A percentile compares a stretch with the other conserved stretches of the same genome.
phyloP scores from a whole-genome alignment of 2,888 invertebrate genomes.

The Lasioglossum zephyrum region DNA sequence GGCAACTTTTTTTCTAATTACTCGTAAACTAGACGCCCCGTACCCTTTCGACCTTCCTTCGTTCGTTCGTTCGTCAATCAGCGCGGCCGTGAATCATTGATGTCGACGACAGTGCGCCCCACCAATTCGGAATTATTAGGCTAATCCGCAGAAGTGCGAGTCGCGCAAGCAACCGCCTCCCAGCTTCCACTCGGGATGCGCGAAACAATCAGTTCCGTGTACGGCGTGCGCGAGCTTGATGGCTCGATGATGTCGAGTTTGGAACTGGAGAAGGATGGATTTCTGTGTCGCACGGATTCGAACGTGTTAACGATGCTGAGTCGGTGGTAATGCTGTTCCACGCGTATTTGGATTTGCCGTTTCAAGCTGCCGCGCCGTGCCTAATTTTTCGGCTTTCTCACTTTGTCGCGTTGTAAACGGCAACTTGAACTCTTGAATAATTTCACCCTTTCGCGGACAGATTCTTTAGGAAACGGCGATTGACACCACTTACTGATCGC shows the following conservation, averaged over 20 bases:
- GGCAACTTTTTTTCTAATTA: constrained; percentile 66
- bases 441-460: too few species aligned
- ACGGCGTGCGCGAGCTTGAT: background rate
- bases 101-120: background rate
- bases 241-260: background rate
- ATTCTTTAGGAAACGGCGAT: too few species aligned
- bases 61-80: constrained; percentile 27
- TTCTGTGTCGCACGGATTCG: background rate
- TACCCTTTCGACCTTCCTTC: background rate
- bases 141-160: constrained; percentile 30
- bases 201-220: constrained; percentile 5
- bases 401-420: too few species aligned
- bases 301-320: background rate
- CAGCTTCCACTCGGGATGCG: background rate
- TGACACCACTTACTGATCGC: too few species aligned
- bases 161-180: background rate
- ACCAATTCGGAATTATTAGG: constrained; percentile 35
- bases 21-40: constrained; percentile 38
- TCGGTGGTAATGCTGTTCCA: background rate
- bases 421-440: too few species aligned
- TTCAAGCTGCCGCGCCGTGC: too few species aligned
- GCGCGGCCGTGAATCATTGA: background rate
- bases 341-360: background rate
- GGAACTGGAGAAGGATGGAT: background rate
- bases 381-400: too few species aligned